Conservation (phyloP, 1,140 invertebrate species). For the Drosophila simulans region DNA sequence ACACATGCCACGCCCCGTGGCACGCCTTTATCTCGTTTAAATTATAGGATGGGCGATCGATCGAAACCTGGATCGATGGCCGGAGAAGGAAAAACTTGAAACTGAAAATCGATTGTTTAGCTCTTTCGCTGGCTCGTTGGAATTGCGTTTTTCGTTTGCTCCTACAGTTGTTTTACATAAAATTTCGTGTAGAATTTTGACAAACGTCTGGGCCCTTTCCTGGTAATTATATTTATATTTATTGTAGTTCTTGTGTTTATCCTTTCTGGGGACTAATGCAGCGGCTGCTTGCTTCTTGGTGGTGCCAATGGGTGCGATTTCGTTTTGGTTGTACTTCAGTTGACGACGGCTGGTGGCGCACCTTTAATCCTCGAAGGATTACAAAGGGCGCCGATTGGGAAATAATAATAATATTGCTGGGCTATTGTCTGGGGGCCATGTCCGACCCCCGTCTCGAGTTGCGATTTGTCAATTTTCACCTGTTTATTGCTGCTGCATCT, state of each 20-base stretch:
- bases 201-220: constrained; percentile 71
- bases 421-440: constrained; percentile 73
- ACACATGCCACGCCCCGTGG: constrained; percentile 50
- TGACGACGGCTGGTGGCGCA: constrained; percentile 57
- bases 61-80: constrained; percentile 50
- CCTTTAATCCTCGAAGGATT: constrained; percentile 71
- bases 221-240: constrained; percentile 6
- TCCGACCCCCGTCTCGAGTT: constrained; percentile 54
- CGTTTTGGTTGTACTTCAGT: constrained; percentile 77
- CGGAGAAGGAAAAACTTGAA: constrained; percentile 48
- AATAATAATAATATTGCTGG: constrained; percentile 84
- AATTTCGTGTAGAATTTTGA: constrained; percentile 79
- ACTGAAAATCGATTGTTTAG: constrained; percentile 42
- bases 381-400: constrained; percentile 69
- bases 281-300: constrained; percentile 55
- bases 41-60: constrained; percentile 51
- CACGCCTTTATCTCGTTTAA: constrained; percentile 30
- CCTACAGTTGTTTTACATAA: constrained; percentile 81
- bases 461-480: constrained; percentile 69
- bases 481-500: constrained; percentile 68
- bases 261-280: constrained; percentile 1
- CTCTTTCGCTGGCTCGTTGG: constrained; percentile 48
- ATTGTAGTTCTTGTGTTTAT: background rate
- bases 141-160: constrained; percentile 85
- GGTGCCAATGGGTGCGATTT: constrained; percentile 65